Conservation (phyloP, 1,140 invertebrate genomes). For the Macrobrachium rosenbergii region DNA sequence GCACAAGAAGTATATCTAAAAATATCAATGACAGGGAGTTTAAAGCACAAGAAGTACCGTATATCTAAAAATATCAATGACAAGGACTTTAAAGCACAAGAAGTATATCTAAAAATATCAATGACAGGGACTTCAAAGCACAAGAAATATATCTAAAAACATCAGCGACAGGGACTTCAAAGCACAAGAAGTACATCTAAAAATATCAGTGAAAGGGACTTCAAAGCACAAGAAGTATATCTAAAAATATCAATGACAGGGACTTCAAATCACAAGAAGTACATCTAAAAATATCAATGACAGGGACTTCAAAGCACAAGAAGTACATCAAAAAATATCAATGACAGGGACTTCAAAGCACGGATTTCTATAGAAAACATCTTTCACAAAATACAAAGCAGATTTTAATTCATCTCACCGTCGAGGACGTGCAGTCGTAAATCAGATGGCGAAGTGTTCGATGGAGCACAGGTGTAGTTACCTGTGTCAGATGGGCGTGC, state of each 20-base stretch:
- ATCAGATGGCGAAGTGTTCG: constrained; percentile 87
- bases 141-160: no score
- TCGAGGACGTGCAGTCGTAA: constrained; percentile 91
- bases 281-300: background rate
- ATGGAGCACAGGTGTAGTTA: constrained; percentile 87
- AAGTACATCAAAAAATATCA: background rate
- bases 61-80: no score
- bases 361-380: no score
- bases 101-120: no score
- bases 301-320: no score
- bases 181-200: background rate
- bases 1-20: no score
- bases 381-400: background rate
- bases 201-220: no score
- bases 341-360: constrained; percentile 9
- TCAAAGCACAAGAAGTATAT: background rate
- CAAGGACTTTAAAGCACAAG: background rate
- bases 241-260: constrained; percentile 2
- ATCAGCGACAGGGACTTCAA: constrained; percentile 11
- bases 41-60: no score
- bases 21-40: constrained; percentile 17
- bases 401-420: constrained; percentile 75
- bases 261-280: no score
- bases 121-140: constrained; percentile 9
- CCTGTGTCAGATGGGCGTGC: constrained; percentile 87